Evolutionary conservation across 2,797 vertebrate species (phyloP), one percentile per base, ranked within the genome.

Genomic region (Chanos chanos): DNA sequence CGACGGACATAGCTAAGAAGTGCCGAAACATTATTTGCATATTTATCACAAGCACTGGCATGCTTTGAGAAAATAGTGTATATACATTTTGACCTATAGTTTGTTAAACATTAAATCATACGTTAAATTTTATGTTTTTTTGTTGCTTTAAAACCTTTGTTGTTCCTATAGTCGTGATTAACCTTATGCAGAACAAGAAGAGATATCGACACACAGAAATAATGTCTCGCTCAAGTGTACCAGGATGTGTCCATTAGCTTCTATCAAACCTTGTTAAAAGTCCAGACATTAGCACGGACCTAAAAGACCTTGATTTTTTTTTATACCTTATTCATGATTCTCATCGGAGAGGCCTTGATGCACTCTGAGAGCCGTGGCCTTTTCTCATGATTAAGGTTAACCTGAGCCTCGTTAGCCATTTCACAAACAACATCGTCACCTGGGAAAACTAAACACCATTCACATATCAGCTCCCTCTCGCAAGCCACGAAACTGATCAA

Each of bases 351-450:
- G 13, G 7, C 12, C 6, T 15, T 15, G 44, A 24, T 44, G 21
- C 41, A 22, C 12, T 12, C 44, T 5, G 19, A 44, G 6, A 10
- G 4, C 43, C 45, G n/a, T 22, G 21, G 7, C 27, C 15, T 45
- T 43, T 45, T 45, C 43, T 45, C 45, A 22, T 45, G 43, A 15
- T 45, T 45, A 45, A 27, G 43, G 47, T 30, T 15, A 13, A 4
- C 15, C 27, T 49, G 13, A 3, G 4, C 3, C 24, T 47, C 18
- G 63, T 63, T 62, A 62, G 59, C 1, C 4, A 21, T 37, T 48
- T 52, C 59, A 62, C 2, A 28, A 39, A 31, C 61, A 37, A 50
- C 51, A 54, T 63, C 61, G 54, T 63, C 50, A 54, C 54, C 61
- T n/a, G n/a, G n/a, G n/a, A n/a, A n/a, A n/a, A n/a, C n/a, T 59